Evolutionary conservation across 2,888 invertebrate species (phyloP), one percentile per base, ranked within the genome.

Genomic region (Drosophila gaucha): DNA sequence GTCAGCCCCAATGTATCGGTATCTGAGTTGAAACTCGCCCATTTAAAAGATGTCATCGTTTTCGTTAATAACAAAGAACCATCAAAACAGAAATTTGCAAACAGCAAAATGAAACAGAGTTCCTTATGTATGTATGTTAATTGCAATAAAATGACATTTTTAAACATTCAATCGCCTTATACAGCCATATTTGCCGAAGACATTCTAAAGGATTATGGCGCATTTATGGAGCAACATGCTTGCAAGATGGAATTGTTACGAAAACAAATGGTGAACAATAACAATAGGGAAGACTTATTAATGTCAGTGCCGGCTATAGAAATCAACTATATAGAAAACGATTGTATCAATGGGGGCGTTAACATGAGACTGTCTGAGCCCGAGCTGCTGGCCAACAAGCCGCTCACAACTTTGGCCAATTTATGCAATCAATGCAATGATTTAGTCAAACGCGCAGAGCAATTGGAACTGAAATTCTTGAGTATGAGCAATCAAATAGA

Each of bases 341-440:
- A 44, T 12, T 10, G 16, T 5, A n/a, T 16, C 6, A 28, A 8
- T 36, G 63, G 36, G 16, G 52, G 55, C 18, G 8, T 14, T 1
- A 31, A 24, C 22, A 26, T 56, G 5, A 57, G 44, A 55, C 43
- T 67, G 16, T 64, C 74, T 10, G 95, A 96, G 73, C 96, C 96
- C 22, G 97, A 97, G 91, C 96, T 95, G 88, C 92, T 95, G 47
- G 93, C 97, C 80, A 95, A 95, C 31, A 95, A 96, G 92, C 94
- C 97, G 43, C 92, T 98, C 8, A 94, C 95, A 38, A 96, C 96
- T 0, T 94, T 98, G 62, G 94, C 95, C 14, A 94, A 96, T 8
- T 92, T 97, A 2, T 97, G 96, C 90, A 93, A 94, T 76, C 98
- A 98, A 92, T 94, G 96, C 63, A 92, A 94, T 55, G 90, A 93